A percentile compares a stretch with the other conserved stretches of the same genome.
phyloP scores from a whole-genome alignment of 2,113 vertebrate genomes.

The Taxidea taxus region DNA sequence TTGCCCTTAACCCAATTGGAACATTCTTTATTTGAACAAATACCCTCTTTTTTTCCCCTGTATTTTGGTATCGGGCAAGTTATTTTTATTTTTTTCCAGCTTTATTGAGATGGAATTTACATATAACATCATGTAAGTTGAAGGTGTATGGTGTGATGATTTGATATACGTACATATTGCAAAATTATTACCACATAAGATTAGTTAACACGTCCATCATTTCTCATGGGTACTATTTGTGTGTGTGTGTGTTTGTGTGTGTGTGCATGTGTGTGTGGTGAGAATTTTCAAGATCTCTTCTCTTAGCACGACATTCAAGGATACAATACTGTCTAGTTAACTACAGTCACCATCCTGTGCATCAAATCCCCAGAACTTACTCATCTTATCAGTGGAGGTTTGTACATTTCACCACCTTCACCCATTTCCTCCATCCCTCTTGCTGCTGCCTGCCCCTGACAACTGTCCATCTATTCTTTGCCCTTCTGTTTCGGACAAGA shows the following conservation, averaged over 20 bases:
- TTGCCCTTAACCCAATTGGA: neutral
- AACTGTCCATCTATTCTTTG: neutral
- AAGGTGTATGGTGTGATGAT: neutral
- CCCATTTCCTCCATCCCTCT: neutral
- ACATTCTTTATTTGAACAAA: neutral
- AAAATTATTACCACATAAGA: neutral
- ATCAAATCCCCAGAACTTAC: neutral
- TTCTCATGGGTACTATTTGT: neutral
- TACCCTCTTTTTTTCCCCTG: neutral
- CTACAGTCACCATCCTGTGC: neutral
- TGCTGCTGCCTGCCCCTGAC: neutral
- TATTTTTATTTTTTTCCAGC: neutral
- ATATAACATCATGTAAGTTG: neutral
- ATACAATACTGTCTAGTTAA: neutral
- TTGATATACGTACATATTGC: neutral
- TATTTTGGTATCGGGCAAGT: neutral
- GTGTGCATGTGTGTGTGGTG: neutral
- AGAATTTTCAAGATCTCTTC: neutral
- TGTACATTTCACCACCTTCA: neutral
- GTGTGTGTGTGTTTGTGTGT: neutral
- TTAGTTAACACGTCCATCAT: neutral
- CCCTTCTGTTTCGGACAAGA: neutral
- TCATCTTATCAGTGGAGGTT: neutral
- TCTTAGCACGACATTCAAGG: neutral
- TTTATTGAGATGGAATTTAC: neutral